Conservation (phyloP, 2,113 vertebrate genomes). For the Etia nguti region DNA sequence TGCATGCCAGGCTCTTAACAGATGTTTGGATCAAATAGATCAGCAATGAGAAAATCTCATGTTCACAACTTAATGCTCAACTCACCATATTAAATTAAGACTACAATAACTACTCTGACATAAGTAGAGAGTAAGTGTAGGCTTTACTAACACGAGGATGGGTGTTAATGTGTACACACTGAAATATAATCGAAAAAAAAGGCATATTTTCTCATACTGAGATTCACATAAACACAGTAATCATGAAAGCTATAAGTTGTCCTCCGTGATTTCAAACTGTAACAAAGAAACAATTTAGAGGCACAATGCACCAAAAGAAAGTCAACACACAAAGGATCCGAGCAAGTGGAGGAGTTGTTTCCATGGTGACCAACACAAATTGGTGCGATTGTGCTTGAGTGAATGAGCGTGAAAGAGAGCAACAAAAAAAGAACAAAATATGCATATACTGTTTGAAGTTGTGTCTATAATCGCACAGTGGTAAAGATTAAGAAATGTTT, state of each 20-base stretch:
- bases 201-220: not conserved
- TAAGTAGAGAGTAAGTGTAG: not conserved
- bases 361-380: conserved; percentile 46
- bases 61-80: not conserved
- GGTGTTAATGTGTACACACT: not conserved
- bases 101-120: not conserved
- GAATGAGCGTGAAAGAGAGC: not conserved
- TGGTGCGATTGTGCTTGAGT: not conserved
- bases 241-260: not conserved
- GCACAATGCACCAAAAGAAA: conserved; percentile 9
- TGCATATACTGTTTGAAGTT: not conserved
- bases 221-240: not conserved
- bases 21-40: not conserved
- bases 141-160: not conserved
- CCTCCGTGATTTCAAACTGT: not conserved
- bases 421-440: not conserved
- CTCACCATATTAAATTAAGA: not conserved
- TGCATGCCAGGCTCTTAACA: not conserved
- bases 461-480: not conserved
- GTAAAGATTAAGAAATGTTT: not conserved
- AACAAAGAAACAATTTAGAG: not conserved
- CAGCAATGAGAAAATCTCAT: not conserved
- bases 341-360: conserved; percentile 33
- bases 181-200: not conserved
- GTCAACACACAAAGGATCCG: conserved; percentile 17